Evolutionary conservation across 2,113 vertebrate genomes (phyloP).

Genomic region (Serinus canaria): DNA sequence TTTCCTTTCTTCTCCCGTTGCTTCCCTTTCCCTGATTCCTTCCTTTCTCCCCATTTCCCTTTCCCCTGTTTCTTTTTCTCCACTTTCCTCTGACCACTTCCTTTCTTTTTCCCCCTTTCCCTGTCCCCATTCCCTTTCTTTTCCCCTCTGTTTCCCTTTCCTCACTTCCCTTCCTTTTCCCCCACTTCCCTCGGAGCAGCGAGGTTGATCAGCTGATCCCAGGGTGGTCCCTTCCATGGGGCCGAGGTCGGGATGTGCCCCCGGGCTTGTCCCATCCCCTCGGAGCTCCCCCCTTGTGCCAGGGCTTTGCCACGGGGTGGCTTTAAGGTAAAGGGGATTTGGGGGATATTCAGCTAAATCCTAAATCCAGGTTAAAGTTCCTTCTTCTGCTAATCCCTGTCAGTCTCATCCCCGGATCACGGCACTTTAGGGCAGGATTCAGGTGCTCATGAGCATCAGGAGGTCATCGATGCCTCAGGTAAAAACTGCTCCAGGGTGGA

Average conservation of each 20-base stretch:
- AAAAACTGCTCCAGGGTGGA: accelerated
- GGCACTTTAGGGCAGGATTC: background rate
- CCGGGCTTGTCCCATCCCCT: background rate
- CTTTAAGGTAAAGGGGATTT: background rate
- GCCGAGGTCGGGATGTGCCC: background rate
- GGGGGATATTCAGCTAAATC: background rate
- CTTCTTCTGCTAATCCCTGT: background rate
- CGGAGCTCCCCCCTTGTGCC: background rate
- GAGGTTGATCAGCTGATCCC: background rate
- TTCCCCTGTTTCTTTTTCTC: no score
- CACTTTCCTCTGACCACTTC: background rate
- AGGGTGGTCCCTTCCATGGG: background rate
- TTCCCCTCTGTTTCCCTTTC: background rate
- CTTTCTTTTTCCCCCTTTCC: background rate
- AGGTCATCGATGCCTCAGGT: background rate
- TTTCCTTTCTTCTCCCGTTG: accelerated
- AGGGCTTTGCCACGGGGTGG: background rate
- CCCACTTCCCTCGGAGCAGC: background rate
- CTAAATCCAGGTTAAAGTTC: background rate
- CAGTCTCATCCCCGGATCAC: background rate
- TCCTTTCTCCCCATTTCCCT: background rate
- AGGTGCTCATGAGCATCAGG: background rate
- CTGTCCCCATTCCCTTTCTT: background rate
- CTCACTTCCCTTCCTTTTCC: background rate
- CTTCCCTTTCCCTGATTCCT: background rate